Evolutionary conservation across 2,888 invertebrate species (phyloP).

Genomic region (Unio pictorum): DNA sequence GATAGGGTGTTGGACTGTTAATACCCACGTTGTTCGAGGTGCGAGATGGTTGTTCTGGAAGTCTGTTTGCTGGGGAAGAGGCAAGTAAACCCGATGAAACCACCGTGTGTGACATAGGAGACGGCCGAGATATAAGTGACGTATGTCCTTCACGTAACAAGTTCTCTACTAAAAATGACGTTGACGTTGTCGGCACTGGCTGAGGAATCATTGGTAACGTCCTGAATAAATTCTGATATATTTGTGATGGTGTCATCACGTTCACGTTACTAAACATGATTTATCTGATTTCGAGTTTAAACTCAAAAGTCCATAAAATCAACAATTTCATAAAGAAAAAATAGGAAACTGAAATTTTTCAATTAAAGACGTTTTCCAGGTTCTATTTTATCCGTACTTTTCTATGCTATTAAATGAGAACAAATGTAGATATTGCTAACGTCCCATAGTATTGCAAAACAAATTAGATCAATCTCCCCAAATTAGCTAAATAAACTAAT

Average conservation of each 20-base stretch:
- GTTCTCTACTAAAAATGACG: conserved; percentile 65
- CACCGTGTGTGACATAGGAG: conserved; percentile 20
- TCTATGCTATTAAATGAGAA: too few relatives aligned
- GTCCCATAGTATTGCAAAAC: too few relatives aligned
- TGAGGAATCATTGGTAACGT: conserved; percentile 46
- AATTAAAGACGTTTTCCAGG: too few relatives aligned
- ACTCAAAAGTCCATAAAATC: too few relatives aligned
- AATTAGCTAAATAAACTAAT: too few relatives aligned
- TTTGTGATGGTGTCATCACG: conserved; percentile 61
- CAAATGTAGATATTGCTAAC: too few relatives aligned
- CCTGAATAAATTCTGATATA: conserved; percentile 64
- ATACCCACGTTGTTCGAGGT: conserved; percentile 3
- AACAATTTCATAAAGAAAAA: too few relatives aligned
- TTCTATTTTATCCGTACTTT: too few relatives aligned
- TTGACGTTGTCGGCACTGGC: conserved; percentile 43
- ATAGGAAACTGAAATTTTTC: too few relatives aligned
- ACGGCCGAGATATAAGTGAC: conserved; percentile 40
- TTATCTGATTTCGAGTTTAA: too few relatives aligned
- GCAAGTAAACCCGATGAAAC: conserved; percentile 10
- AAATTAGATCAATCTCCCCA: too few relatives aligned
- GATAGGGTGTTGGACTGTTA: conserved; percentile 52
- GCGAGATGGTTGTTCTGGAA: not conserved
- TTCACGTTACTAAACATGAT: conserved; percentile 20
- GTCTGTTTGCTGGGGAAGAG: not conserved
- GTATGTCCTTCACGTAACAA: conserved; percentile 56